These are phyloP conservation scores for Eulacestoma nigropectus DNA, from an alignment of 2,113 vertebrate genomes.

Conservation along the genomic window DNA sequence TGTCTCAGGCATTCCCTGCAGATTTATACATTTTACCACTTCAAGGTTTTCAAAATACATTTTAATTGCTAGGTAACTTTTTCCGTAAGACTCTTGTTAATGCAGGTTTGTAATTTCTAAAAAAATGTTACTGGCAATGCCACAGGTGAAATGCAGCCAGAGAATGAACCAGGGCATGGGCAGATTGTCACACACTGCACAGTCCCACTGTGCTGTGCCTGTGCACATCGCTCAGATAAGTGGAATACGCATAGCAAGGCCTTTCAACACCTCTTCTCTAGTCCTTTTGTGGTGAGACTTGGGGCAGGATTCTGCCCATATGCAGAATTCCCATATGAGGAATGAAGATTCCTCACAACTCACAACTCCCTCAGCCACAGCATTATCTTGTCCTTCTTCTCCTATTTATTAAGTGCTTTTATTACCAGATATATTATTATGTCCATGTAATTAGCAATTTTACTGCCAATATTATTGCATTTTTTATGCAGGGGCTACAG, in stretches of 20 bases:
- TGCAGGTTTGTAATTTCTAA: not conserved
- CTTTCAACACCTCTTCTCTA: not conserved
- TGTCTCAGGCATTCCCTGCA: not conserved
- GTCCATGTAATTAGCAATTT: not conserved
- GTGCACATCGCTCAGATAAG: not conserved
- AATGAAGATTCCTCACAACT: not conserved
- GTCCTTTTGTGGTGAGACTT: not conserved
- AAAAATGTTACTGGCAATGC: not conserved
- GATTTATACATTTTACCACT: slow-evolving; percentile 17
- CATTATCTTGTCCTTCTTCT: not conserved
- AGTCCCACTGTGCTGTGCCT: rapidly evolving
- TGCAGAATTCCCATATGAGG: too few species aligned
- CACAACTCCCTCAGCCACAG: rapidly evolving
- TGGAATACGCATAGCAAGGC: not conserved
- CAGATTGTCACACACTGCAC: not conserved
- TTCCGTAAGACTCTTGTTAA: not conserved
- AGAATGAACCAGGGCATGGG: not conserved
- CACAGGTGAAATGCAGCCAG: not conserved
- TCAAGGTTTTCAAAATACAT: not conserved
- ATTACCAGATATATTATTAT: not conserved
- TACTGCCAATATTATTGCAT: not conserved
- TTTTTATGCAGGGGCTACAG: not conserved
- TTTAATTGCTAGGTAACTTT: slow-evolving; percentile 8
- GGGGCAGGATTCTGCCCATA: not conserved
- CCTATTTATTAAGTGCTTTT: not conserved